These are phyloP conservation scores for Ganaspis sp. DNA, from an alignment of 1,140 invertebrate species.

Conservation along the genomic window DNA sequence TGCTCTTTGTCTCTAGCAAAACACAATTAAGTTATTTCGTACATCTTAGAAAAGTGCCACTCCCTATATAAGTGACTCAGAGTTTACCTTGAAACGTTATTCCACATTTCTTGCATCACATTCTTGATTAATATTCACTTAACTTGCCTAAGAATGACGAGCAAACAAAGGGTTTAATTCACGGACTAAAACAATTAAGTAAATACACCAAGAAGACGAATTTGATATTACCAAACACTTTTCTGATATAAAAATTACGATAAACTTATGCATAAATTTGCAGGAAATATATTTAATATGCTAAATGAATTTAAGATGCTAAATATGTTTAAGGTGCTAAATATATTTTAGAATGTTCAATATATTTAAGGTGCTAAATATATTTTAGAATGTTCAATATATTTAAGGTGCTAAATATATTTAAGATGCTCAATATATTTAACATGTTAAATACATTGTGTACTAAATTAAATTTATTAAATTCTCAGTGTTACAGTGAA, in stretches of 20 bases:
- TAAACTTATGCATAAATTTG: too few relatives aligned
- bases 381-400: too few relatives aligned
- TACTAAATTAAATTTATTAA: too few relatives aligned
- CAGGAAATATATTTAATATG: too few relatives aligned
- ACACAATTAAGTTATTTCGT: slow-evolving; percentile 54
- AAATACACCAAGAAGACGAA: neutral
- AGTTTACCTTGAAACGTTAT: slow-evolving; percentile 45
- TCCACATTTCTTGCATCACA: slow-evolving; percentile 36
- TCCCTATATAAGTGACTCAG: slow-evolving; percentile 51
- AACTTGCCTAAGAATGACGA: neutral
- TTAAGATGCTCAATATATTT: too few relatives aligned
- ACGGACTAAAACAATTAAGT: neutral
- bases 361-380: too few relatives aligned
- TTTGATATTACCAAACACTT: neutral
- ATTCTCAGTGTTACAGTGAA: neutral
- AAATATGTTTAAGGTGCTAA: too few relatives aligned
- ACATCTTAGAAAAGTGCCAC: slow-evolving; percentile 48
- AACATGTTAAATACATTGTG: too few relatives aligned
- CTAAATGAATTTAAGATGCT: too few relatives aligned
- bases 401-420: too few relatives aligned
- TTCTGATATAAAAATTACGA: too few relatives aligned
- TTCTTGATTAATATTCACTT: slow-evolving; percentile 7
- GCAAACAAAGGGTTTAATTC: neutral
- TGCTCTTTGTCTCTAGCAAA: slow-evolving; percentile 31
- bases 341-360: too few relatives aligned